Conservation (phyloP, 2,888 invertebrate genomes). For the Sarcophaga variegata region DNA sequence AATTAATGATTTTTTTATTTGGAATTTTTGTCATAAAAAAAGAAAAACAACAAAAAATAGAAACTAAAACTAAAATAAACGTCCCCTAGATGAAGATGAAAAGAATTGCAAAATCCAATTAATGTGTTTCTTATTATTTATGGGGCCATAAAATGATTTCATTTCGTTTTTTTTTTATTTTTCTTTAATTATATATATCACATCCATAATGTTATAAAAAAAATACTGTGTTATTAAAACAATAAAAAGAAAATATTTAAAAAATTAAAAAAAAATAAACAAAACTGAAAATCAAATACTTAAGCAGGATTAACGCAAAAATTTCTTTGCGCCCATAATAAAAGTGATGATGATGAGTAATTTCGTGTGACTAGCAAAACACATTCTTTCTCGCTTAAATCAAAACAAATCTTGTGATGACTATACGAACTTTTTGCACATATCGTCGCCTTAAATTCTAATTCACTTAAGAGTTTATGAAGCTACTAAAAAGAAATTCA, state of each 20-base stretch:
- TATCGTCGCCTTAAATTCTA: not conserved
- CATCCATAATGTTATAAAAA: not conserved
- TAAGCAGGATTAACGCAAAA: not conserved
- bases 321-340: not conserved
- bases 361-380: not conserved
- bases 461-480: too few relatives aligned
- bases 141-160: conserved; percentile 45
- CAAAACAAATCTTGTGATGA: not conserved
- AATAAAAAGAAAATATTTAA: not conserved
- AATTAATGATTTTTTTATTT: not conserved
- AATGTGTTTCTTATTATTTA: conserved; percentile 48
- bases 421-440: not conserved
- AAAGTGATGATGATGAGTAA: not conserved
- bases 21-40: not conserved
- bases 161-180: not conserved
- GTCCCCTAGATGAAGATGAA: conserved; percentile 16
- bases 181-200: not conserved
- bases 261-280: not conserved
- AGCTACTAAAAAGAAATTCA: too few relatives aligned
- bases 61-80: too few relatives aligned
- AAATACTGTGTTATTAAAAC: not conserved
- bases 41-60: not conserved
- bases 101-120: conserved; percentile 36
- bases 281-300: not conserved
- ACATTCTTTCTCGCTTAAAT: not conserved